Evolutionary conservation across 2,797 vertebrate species (phyloP), one percentile per base, ranked within the genome.

Genomic region (Strix occidentalis): DNA sequence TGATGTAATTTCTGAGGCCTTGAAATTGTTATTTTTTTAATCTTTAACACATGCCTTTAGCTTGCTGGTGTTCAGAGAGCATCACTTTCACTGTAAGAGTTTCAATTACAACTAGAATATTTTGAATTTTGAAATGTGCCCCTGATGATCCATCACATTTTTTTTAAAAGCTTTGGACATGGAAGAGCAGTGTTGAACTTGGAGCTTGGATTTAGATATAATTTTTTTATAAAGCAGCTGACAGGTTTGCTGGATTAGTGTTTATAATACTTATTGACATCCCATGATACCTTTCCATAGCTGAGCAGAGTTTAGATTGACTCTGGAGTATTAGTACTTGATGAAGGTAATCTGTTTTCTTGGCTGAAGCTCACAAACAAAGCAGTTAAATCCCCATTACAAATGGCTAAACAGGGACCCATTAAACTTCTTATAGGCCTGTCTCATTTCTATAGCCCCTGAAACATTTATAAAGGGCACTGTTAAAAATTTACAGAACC

Each of bases 261-360:
- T 97, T 97, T 90, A 84, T 95, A 95, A 92, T 87, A 89, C 97
- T 96, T 98, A 97, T 89, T 96, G 95, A 95, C 96, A 97, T 96
- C 97, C 96, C 97, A 97, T 97, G 98, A 98, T 97, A 98, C 97
- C 89, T 97, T 98, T 98, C 97, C 96, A 89, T 96, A 96, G 76
- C 85, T 96, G 95, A 96, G 88, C 93, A 96, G 98, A 97, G 98
- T 98, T 96, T 70, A 98, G 98, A 97, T 96, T 91, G 96, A 97
- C 98, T 98, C 96, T 80, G 88, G 97, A 96, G 97, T 97, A 98
- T 97, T 98, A 97, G 93, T 87, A 97, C 97, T 97, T 97, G 98
- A 98, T 98, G 98, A 98, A 98, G 98, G 98, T 98, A 98, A 98
- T 98, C 98, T 98, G 97, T 98, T 98, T 98, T 98, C 96, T 98